Base-by-base conservation (phyloP, 2,797 vertebrate species). In the Rhinatrema bivittatum region DNA sequence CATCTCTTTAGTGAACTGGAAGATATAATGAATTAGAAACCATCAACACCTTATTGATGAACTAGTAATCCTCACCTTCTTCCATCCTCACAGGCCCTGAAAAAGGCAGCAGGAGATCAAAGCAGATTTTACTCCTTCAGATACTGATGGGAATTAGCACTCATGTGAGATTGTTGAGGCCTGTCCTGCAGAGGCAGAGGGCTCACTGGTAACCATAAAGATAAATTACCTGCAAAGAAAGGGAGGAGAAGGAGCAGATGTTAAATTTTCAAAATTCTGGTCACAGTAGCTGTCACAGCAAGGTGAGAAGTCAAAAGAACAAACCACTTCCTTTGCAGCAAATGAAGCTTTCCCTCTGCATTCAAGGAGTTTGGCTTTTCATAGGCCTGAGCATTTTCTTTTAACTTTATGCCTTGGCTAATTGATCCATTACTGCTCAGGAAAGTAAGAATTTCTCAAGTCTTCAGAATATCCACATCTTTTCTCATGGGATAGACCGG, bases 81-180 rank as follows among this genome's bases (percentile, higher is more conserved):
- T 46, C 48, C 30, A 49, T 46, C 53, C 46, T 63, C 56, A 74
- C 67, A 76, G 72, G 67, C 52, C 63, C 63, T 63, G 50, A 68
- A 69, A 65, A 58, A 40, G 36, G 38, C 32, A 40, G 39, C 30
- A 33, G 15, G 46, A 81, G 77, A 87, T 88, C 82, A 88, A 87
- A 89, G 74, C 49, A 51, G 14, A 31, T 42, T 19, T 26, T 31
- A 39, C 24, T 60, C 50, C 54, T 48, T 46, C 52, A 56, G 46
- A 50, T 52, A 50, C 57, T 67, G 60, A 72, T 68, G 55, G 61
- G 65, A 79, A 76, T 79, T 85, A 85, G 64, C 84, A 76, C 50
- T 66, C 52, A 59, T 35, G 39, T 69, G 75, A 60, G 67, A 78
- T 65, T 68, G 62, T 53, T 45, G 66, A 56, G 42, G 49, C n/a